Conservation (phyloP, 2,113 vertebrate species). For the Theropithecus gelada region DNA sequence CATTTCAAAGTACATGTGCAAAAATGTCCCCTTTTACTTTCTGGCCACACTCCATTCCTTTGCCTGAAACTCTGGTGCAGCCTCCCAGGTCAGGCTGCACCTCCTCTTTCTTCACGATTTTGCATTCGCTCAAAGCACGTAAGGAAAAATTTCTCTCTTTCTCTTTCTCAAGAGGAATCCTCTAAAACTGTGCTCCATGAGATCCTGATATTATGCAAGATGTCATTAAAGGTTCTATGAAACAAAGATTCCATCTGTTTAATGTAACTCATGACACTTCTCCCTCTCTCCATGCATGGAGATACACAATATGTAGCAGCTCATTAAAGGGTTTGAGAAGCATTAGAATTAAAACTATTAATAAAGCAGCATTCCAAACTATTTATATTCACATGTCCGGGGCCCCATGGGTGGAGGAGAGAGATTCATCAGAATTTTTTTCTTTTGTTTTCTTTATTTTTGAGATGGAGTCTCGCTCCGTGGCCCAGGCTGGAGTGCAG, state of each 20-base stretch:
- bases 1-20: background rate
- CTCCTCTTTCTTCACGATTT: background rate
- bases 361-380: background rate
- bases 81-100: background rate
- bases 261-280: background rate
- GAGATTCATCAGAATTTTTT: background rate
- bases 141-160: no score
- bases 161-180: background rate
- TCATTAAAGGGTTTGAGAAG: background rate
- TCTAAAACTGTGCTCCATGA: background rate
- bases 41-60: background rate
- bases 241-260: background rate
- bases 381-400: background rate
- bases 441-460: no score
- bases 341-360: background rate
- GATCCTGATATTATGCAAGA: background rate
- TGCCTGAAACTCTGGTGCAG: background rate
- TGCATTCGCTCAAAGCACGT: background rate
- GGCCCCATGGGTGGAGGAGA: background rate
- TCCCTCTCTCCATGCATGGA: background rate
- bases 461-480: rapidly evolving
- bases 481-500: no score
- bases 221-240: background rate
- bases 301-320: background rate
- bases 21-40: background rate